A percentile compares a stretch with the other conserved stretches of the same genome.
Evolutionary conservation across 2,888 invertebrate genomes (phyloP).

Genomic region (Conomelus anceps): DNA sequence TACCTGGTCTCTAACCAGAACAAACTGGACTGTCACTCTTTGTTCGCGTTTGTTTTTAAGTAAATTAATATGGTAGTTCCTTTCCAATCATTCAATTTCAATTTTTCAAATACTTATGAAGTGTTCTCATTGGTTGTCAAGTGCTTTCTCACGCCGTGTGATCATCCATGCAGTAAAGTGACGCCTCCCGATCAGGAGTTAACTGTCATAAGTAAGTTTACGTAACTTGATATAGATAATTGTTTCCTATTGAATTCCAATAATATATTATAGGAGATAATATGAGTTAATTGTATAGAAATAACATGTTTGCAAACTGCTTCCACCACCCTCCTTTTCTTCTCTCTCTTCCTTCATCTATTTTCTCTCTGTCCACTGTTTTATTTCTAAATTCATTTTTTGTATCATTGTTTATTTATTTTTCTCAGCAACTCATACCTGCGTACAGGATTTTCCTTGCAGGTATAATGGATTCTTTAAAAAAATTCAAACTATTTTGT

Average conservation of each 20-base stretch:
- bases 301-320: too few relatives aligned
- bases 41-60: not conserved
- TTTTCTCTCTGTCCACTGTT: too few relatives aligned
- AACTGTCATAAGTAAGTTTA: not conserved
- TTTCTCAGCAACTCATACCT: too few relatives aligned
- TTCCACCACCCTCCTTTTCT: too few relatives aligned
- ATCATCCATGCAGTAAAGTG: not conserved
- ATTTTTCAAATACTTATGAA: not conserved
- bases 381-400: too few relatives aligned
- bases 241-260: too few relatives aligned
- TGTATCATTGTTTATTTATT: too few relatives aligned
- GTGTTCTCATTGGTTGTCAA: not conserved
- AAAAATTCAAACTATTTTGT: too few relatives aligned
- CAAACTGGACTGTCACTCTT: not conserved
- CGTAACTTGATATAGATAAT: not conserved
- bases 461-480: too few relatives aligned
- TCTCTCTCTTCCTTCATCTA: too few relatives aligned
- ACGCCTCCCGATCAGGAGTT: not conserved
- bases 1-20: not conserved
- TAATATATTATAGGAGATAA: not conserved
- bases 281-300: not conserved
- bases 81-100: not conserved
- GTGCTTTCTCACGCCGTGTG: not conserved
- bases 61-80: not conserved
- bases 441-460: too few relatives aligned